Base-by-base conservation (phyloP, 1,140 invertebrate genomes). In the Tetragonula clypearis region DNA sequence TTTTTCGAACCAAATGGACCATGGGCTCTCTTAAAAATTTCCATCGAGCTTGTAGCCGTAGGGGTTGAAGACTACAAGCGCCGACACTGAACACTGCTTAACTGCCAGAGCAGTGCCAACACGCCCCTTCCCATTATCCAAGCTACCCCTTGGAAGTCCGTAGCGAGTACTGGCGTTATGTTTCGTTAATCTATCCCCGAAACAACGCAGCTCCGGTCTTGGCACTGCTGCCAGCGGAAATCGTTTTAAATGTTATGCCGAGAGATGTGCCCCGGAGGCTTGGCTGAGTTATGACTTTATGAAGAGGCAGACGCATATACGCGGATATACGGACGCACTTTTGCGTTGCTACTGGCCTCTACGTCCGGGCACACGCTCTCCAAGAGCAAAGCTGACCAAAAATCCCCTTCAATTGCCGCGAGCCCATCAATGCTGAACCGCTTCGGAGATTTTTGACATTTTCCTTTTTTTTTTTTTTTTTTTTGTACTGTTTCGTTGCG, bases 221-320 rank as follows among this genome's bases (percentile, higher is more conserved):
- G 94, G 94, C 93, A 94, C 91, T 88, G 92, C 88, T 94, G 94
- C 94, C 93, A 94, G 94, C 92, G 93, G 93, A 94, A 94, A 94
- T 94, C 93, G 93, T 94, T 95, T 95, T 94, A 94, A 95, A 95
- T 95, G 93, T 94, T 95, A 94, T 93, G 92, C 91, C 91, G 92
- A 92, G 93, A 92, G 92, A 94, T 93, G 93, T 86, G 91, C 91
- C 41, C 41, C 86, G 84, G 90, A 91, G 91, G 91, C 84, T 90
- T 89, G 90, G 90, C 88, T 93, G 93, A 94, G 93, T 95, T 94
- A 95, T 94, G 91, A 93, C 92, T 93, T 94, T 94, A 93, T 94
- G 92, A 94, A 94, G 92, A 93, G 91, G 90, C 89, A 88, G 90
- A 90, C 89, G 91, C 90, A 88, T 88, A 89, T 84, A 91, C 87